Evolutionary conservation across 2,113 vertebrate species (phyloP).

Genomic region (Thinocorus orbignyianus): DNA sequence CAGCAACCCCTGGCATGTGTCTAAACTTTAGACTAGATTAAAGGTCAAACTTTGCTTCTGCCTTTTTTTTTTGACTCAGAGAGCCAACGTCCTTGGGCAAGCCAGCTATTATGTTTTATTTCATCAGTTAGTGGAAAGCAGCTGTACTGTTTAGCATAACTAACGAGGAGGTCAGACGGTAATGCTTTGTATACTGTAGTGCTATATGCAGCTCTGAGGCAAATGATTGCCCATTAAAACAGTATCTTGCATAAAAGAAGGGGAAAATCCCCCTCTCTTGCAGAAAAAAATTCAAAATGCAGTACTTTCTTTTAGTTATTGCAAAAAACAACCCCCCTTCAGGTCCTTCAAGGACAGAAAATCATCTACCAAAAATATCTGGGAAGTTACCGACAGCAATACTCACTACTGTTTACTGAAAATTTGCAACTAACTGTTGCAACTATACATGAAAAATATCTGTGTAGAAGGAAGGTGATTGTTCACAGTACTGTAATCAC

Average conservation of each 20-base stretch:
- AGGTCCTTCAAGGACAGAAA: neutral
- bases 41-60: conserved; percentile 18
- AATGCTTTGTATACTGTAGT: conserved; percentile 18
- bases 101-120: conserved; percentile 24
- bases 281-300: neutral
- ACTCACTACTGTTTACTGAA: neutral
- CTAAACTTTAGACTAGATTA: conserved; percentile 19
- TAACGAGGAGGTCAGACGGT: conserved; percentile 40
- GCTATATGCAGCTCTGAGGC: neutral
- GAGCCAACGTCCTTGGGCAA: neutral
- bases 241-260: conserved; percentile 11
- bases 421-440: neutral
- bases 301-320: neutral
- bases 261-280: neutral
- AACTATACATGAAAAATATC: neutral
- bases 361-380: neutral
- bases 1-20: neutral
- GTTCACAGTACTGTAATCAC: neutral
- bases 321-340: neutral
- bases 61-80: neutral
- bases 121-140: conserved; percentile 35
- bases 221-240: conserved; percentile 33
- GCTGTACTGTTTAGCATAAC: conserved; percentile 54
- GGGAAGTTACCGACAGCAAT: neutral
- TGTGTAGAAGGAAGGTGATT: neutral